Evolutionary conservation across 2,888 invertebrate species (phyloP), one percentile per base, ranked within the genome.

Genomic region (Gibbula magus): DNA sequence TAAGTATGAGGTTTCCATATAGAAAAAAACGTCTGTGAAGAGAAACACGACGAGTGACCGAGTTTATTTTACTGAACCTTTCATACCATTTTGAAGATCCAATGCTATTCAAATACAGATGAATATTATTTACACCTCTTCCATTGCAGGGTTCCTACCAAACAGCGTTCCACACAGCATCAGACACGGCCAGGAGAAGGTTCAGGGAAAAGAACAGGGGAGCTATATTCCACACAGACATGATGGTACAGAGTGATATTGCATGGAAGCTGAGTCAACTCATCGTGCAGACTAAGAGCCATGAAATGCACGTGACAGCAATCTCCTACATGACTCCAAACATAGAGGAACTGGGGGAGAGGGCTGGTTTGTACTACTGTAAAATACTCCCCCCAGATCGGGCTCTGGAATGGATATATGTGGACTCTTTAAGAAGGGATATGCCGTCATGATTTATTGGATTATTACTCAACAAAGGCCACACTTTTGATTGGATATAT

Each of bases 391-490:
- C 84, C 0, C 81, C 82, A 0, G 82, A 81, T 54, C 79, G 80
- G 35, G 84, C 81, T 0, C 45, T 84, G 53, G 82, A 82, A 51
- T 84, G 84, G 84, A 82, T 84, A 7, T 84, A 84, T 52, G 84
- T 84, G 0, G 84, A 84, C 45, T 81, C 82, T 20, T 61, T 84
- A 35, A 79, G 82, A 2, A 51, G 81, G 18, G 45, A 45, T 39
- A 39, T 75, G 54, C 56, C 75, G 39, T 70, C 35, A 18, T 39
- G 70, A 25, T 52, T n/a, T n/a, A n/a, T n/a, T n/a, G n/a, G n/a
- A n/a, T n/a, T n/a, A n/a, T n/a, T n/a, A n/a, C n/a, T n/a, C n/a
- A n/a, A n/a, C n/a, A n/a, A n/a, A n/a, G n/a, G n/a, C n/a, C n/a
- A n/a, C n/a, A n/a, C n/a, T n/a, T n/a, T n/a, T n/a, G n/a, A n/a